These are phyloP conservation scores for Sebastes glaucus DNA, from an alignment of 2,797 vertebrate species.

Conservation along the genomic window DNA sequence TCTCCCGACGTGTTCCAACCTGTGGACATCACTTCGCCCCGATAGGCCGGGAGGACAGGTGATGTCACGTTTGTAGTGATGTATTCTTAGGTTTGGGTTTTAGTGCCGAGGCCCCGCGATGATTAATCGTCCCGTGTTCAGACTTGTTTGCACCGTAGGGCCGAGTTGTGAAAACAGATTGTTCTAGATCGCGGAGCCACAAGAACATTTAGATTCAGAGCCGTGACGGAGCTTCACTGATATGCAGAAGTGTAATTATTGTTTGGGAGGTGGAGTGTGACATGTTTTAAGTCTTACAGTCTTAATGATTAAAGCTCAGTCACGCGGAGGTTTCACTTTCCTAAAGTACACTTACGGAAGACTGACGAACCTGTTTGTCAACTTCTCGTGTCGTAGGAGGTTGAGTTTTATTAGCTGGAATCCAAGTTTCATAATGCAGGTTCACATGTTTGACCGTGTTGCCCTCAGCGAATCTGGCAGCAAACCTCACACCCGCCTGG, in stretches of 20 bases:
- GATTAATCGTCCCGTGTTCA: slow-evolving; percentile 65
- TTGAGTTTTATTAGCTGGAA: slow-evolving; percentile 22
- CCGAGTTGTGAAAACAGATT: slow-evolving; percentile 44
- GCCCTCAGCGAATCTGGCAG: slow-evolving; percentile 27
- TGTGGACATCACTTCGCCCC: slow-evolving; percentile 44
- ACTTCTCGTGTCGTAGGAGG: slow-evolving; percentile 7
- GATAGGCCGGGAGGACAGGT: slow-evolving; percentile 55
- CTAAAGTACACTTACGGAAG: background rate
- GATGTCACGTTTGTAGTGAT: slow-evolving; percentile 66
- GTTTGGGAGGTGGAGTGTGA: background rate
- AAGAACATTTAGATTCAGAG: slow-evolving; percentile 2
- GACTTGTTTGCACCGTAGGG: slow-evolving; percentile 57
- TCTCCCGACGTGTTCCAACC: slow-evolving; percentile 54
- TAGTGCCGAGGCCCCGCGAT: slow-evolving; percentile 32
- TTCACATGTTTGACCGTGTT: background rate
- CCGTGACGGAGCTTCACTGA: background rate
- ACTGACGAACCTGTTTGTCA: slow-evolving; percentile 46
- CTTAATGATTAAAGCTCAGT: background rate
- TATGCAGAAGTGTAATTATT: background rate
- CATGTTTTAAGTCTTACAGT: background rate
- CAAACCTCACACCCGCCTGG: slow-evolving; percentile 11
- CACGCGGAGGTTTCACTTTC: slow-evolving; percentile 23
- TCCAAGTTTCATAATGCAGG: slow-evolving; percentile 6
- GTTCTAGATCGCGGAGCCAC: slow-evolving; percentile 15
- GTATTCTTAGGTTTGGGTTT: slow-evolving; percentile 62